phyloP scores from a whole-genome alignment of 2,888 invertebrate species.

The Encarsia formosa region DNA sequence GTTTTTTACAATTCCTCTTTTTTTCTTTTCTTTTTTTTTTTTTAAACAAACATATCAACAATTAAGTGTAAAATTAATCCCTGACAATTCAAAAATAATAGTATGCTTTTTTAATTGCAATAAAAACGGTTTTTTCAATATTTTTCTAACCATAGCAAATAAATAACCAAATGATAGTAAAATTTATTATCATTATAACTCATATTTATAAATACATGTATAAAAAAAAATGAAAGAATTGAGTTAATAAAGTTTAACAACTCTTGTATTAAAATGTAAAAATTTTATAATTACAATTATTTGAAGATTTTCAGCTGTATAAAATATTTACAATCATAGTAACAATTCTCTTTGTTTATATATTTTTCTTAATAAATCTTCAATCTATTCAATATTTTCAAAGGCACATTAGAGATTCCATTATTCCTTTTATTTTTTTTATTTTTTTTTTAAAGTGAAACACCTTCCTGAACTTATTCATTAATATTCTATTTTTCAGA shows the following conservation, averaged over 20 bases:
- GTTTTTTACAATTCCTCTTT: constrained; percentile 5
- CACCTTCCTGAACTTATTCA: too few species aligned
- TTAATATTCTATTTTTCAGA: too few species aligned
- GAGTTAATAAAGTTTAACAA: background rate
- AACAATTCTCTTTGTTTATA: constrained; percentile 11
- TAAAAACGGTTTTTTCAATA: constrained; percentile 1
- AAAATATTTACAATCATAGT: constrained; percentile 21
- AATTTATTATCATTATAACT: constrained; percentile 14
- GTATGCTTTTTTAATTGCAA: background rate
- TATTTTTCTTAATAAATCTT: constrained; percentile 5
- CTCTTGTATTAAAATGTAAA: background rate
- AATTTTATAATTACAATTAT: constrained; percentile 4
- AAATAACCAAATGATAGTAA: constrained; percentile 23
- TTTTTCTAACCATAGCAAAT: constrained; percentile 16
- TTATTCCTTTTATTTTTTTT: constrained; percentile 6
- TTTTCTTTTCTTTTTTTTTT: too few species aligned
- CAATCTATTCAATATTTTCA: constrained; percentile 11
- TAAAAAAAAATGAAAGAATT: constrained; percentile 13
- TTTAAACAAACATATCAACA: too few species aligned
- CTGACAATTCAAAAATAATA: too few species aligned
- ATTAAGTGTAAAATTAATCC: too few species aligned
- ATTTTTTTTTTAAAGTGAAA: too few species aligned
- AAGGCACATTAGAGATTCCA: constrained; percentile 23
- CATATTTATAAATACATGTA: constrained; percentile 12
- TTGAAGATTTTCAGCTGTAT: constrained; percentile 11